Evolutionary conservation across 2,888 invertebrate species (phyloP).

Genomic region (Ethmia dodecea): DNA sequence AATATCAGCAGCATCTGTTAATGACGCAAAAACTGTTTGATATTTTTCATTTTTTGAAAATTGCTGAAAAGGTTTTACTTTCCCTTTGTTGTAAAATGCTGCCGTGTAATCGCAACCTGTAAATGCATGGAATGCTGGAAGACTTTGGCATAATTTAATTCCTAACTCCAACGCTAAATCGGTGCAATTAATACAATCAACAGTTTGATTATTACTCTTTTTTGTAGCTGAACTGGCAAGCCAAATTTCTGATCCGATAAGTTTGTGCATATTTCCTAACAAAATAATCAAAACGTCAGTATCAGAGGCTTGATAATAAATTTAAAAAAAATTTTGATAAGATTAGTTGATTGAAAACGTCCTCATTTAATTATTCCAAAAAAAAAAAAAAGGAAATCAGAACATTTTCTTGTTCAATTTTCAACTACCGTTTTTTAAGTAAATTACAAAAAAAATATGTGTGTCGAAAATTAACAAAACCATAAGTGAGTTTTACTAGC

Average conservation of each 20-base stretch:
- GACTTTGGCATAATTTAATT: not conserved
- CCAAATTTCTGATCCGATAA: not conserved
- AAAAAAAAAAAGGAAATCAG: too few species aligned
- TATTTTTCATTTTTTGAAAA: constrained; percentile 25
- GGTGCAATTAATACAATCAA: not conserved
- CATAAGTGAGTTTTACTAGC: too few species aligned
- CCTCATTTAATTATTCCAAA: too few species aligned
- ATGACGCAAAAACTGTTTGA: constrained; percentile 17
- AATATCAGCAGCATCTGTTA: not conserved
- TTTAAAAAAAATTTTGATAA: too few species aligned
- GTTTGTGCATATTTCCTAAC: not conserved
- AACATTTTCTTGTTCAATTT: too few species aligned
- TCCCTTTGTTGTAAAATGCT: constrained; percentile 22
- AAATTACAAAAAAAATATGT: too few species aligned
- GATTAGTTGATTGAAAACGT: too few species aligned
- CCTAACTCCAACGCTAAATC: not conserved
- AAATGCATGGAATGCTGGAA: constrained; percentile 9
- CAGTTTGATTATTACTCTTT: not conserved
- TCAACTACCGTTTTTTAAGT: too few species aligned
- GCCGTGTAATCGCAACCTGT: constrained; percentile 12
- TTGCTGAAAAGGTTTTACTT: constrained; percentile 22
- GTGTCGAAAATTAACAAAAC: too few species aligned
- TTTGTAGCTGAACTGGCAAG: not conserved
- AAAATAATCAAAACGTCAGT: not conserved
- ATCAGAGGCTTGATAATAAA: not conserved